Evolutionary conservation across 1,140 invertebrate genomes (phyloP).

Genomic region (Polypedilum pembai): DNA sequence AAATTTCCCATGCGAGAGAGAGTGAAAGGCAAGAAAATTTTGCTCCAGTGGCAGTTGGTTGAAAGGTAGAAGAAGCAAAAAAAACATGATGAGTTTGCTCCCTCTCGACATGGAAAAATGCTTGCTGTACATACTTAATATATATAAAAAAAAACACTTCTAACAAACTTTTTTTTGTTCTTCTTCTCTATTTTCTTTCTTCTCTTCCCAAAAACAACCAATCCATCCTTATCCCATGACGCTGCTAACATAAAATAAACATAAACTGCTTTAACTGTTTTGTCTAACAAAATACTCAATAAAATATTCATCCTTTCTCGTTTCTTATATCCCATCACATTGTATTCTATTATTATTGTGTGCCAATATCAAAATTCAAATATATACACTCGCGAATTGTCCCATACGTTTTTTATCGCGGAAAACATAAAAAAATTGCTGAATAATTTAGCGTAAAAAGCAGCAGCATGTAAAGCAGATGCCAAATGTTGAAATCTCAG

Average conservation of each 20-base stretch:
- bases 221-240: constrained; percentile 3
- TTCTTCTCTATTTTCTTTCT: constrained; percentile 3
- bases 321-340: background rate
- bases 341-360: background rate
- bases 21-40: background rate
- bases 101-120: background rate
- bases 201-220: background rate
- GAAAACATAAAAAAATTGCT: background rate
- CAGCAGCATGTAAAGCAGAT: background rate
- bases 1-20: constrained; percentile 2
- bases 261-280: constrained; percentile 18
- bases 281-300: background rate
- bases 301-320: background rate
- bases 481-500: background rate
- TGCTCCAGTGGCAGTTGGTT: too few species aligned
- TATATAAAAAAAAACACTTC: background rate
- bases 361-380: background rate
- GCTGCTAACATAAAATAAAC: constrained; percentile 18
- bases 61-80: too few species aligned
- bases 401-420: background rate
- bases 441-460: constrained; percentile 7
- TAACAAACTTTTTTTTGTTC: background rate
- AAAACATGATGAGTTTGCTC: too few species aligned
- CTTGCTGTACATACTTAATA: constrained; percentile 12
- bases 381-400: too few species aligned